These are phyloP conservation scores for Carduelis carduelis DNA, from an alignment of 2,797 vertebrate genomes.

Conservation along the genomic window DNA sequence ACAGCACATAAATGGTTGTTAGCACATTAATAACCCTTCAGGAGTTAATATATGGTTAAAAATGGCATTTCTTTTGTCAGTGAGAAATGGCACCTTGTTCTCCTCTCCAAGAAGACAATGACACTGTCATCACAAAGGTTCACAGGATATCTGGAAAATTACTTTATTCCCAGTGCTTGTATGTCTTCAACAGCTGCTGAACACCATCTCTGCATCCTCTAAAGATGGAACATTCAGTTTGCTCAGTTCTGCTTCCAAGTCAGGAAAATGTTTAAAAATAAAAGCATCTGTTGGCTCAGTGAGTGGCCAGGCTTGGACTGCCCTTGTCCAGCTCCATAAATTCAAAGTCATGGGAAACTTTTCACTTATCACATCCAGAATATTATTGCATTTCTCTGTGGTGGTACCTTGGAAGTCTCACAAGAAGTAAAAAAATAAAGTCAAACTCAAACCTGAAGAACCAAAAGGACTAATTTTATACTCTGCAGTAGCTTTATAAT, in stretches of 20 bases:
- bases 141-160: not conserved
- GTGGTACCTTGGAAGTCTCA: not conserved
- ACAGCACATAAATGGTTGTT: not conserved
- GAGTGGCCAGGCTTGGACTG: not conserved
- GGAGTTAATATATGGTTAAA: not conserved
- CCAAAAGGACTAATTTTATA: not conserved
- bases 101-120: not conserved
- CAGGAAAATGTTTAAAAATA: constrained; percentile 28
- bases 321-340: not conserved
- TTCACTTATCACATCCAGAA: constrained; percentile 5
- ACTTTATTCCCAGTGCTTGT: not conserved
- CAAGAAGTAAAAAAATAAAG: not conserved
- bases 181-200: constrained; percentile 4
- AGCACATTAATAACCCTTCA: not conserved
- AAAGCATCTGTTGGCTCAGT: constrained; percentile 37
- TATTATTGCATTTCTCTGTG: constrained; percentile 21
- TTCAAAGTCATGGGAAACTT: not conserved
- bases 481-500: not conserved
- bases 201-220: not conserved
- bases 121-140: not conserved
- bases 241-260: constrained; percentile 29
- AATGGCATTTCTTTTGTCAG: not conserved
- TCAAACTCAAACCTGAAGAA: not conserved
- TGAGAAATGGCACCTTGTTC: not conserved
- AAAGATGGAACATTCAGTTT: not conserved